Base-by-base conservation (phyloP, 2,797 vertebrate genomes). In the Oreonectes daqikongensis region DNA sequence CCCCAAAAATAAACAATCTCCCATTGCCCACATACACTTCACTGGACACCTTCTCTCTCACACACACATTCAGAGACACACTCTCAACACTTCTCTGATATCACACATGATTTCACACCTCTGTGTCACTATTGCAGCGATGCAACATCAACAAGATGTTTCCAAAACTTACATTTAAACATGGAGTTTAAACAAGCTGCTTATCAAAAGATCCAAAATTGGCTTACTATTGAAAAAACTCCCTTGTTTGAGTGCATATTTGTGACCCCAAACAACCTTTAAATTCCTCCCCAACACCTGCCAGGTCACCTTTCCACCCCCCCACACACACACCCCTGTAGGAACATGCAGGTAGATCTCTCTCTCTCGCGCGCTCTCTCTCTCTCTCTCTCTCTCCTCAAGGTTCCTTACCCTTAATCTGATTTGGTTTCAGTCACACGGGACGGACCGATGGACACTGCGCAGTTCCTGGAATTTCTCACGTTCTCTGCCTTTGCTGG, bases 1-100 rank as follows among this genome's bases (percentile, higher is more conserved):
- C 87, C 77, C 89, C 89, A 84, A 86, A 91, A 90, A 92, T 92
- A 92, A 90, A 90, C 70, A 75, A 80, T 84, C 88, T 86, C 84
- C 57, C 67, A 28, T 64, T 70, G 67, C 67, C 75, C 75, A 69
- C 53, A 61, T 55, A 68, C 65, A 52, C 55, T 60, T 55, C 53
- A 68, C 65, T 69, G 65, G 72, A 67, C 38, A 68, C 73, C 50
- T 4, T 42, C 61, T 48, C 28, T 14, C 48, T 77, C 67, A 79
- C 66, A 71, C 79, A 79, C 61, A 66, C 72, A 35, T 79, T 65
- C 72, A 67, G 70, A 76, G 55, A 78, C 68, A 78, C 78, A 48
- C 69, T 65, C 26, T 80, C 35, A 50, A 67, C 48, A 10, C 40
- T 73, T 71, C 66, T 69, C 46, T 22, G 60, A 72, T 70, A 71